Percentiles rank a stretch among this genome's conserved stretches.
phyloP scores from a whole-genome alignment of 2,113 vertebrate species.

The Nycticebus coucang region DNA sequence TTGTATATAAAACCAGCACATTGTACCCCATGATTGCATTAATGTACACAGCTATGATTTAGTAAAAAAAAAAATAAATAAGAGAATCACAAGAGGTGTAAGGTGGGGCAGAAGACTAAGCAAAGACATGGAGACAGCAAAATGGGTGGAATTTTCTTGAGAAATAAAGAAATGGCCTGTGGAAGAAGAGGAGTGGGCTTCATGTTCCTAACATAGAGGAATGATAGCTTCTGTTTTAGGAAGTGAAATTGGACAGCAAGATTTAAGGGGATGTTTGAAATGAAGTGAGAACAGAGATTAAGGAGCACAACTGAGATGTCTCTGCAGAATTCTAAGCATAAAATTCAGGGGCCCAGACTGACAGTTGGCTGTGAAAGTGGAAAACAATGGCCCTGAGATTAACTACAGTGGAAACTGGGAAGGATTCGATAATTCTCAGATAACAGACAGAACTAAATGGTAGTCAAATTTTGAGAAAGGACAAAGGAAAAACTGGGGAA shows the following conservation, averaged over 20 bases:
- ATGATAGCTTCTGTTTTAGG: not conserved
- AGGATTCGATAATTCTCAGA: not conserved
- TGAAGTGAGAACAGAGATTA: not conserved
- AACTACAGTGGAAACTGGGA: too few relatives aligned
- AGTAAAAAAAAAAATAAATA: too few relatives aligned
- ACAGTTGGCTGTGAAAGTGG: not conserved
- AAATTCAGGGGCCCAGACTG: not conserved
- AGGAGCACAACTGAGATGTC: not conserved
- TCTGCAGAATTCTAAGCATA: not conserved
- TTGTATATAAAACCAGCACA: too few relatives aligned
- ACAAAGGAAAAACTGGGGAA: not conserved
- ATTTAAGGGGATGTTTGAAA: conserved; percentile 45
- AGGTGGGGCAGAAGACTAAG: not conserved
- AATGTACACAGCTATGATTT: too few relatives aligned
- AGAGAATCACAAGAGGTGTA: not conserved
- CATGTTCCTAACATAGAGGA: not conserved
- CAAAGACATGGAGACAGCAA: not conserved
- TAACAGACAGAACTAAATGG: not conserved
- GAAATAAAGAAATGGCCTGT: not conserved
- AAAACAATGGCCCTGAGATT: not conserved
- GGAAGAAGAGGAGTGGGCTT: not conserved
- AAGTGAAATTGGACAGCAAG: conserved; percentile 19
- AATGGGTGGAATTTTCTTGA: not conserved
- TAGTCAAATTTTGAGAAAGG: not conserved
- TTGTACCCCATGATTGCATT: too few relatives aligned